Evolutionary conservation across 2,113 vertebrate genomes (phyloP).

Genomic region (Ameiurus melas): DNA sequence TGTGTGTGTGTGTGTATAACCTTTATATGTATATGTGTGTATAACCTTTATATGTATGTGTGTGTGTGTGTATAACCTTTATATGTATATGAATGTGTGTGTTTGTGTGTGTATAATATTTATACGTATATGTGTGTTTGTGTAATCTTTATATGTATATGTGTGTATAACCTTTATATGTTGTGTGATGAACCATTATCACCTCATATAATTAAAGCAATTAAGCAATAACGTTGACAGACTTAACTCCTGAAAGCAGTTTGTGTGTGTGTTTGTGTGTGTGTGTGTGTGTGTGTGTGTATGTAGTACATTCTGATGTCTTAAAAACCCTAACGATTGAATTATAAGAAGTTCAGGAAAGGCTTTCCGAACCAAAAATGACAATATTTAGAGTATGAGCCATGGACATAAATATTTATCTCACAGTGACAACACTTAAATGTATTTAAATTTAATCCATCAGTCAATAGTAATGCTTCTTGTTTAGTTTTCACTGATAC

Average conservation of each 20-base stretch:
- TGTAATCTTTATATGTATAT: background rate
- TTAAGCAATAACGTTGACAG: background rate
- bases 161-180: background rate
- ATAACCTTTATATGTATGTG: too few species aligned
- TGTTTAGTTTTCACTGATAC: background rate
- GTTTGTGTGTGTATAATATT: too few species aligned
- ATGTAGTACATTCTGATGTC: background rate
- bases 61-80: background rate
- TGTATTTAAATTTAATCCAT: constrained; percentile 22
- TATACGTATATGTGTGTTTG: background rate
- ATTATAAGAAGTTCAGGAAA: constrained; percentile 33
- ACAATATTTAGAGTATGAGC: constrained; percentile 44
- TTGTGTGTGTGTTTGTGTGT: background rate
- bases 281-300: constrained; percentile 1
- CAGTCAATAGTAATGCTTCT: constrained; percentile 20
- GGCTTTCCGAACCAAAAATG: constrained; percentile 22
- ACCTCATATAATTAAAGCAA: constrained; percentile 7
- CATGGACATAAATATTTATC: constrained; percentile 49
- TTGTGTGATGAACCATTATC: background rate
- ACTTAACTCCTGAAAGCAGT: background rate
- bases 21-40: too few species aligned
- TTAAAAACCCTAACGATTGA: background rate
- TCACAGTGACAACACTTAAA: constrained; percentile 25
- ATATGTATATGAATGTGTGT: background rate
- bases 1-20: too few species aligned